A percentile compares a stretch with the other conserved stretches of the same genome.
Evolutionary conservation across 2,888 invertebrate species (phyloP).

Genomic region (Adelphocoris suturalis): DNA sequence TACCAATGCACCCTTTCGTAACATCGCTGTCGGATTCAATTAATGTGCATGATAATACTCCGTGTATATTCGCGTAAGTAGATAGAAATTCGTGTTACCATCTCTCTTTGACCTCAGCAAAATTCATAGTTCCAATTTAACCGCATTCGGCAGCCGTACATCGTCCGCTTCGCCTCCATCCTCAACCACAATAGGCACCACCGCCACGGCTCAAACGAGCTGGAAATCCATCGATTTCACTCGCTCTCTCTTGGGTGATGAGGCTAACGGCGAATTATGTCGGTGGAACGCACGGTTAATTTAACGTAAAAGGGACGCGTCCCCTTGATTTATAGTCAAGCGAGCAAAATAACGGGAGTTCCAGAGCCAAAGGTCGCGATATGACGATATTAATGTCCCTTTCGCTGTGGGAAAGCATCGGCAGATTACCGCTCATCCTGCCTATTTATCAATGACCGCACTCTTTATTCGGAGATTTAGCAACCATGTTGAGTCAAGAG

Average conservation of each 20-base stretch:
- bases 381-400: not conserved
- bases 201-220: not conserved
- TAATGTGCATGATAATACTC: too few relatives aligned
- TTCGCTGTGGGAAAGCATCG: not conserved
- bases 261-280: slow-evolving; percentile 2
- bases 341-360: not conserved
- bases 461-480: too few relatives aligned
- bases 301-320: not conserved
- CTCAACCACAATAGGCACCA: not conserved
- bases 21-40: too few relatives aligned
- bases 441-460: too few relatives aligned
- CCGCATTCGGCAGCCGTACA: too few relatives aligned
- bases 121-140: too few relatives aligned
- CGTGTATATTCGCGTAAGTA: too few relatives aligned
- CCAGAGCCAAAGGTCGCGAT: not conserved
- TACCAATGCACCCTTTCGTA: too few relatives aligned
- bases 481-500: too few relatives aligned
- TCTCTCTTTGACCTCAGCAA: too few relatives aligned
- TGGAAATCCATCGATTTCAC: slow-evolving; percentile 26
- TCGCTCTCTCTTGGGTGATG: not conserved
- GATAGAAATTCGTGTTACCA: too few relatives aligned
- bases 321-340: not conserved
- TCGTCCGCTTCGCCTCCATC: not conserved
- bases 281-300: slow-evolving; percentile 28
- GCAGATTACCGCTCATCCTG: too few relatives aligned